Conservation (phyloP, 2,888 invertebrate genomes). For the Diplolepis rosae region DNA sequence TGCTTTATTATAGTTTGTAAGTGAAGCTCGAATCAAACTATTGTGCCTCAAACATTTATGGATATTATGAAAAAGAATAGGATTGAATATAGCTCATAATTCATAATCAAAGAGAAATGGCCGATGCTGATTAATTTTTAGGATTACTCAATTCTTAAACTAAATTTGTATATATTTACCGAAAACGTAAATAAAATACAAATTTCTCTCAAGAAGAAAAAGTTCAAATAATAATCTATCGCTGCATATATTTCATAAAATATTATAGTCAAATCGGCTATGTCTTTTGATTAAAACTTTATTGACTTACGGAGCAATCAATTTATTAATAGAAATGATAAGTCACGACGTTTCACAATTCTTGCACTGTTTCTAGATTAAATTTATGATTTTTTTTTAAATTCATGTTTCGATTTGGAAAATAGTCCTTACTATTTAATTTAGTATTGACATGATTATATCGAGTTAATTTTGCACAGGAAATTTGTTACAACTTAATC, state of each 20-base stretch:
- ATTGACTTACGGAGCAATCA: too few relatives aligned
- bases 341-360: neutral
- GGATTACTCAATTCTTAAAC: neutral
- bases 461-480: too few relatives aligned
- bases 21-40: conserved; percentile 21
- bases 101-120: neutral
- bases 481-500: neutral
- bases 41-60: neutral
- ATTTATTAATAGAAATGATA: too few relatives aligned
- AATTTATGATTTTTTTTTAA: neutral
- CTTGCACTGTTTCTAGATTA: neutral
- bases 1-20: conserved; percentile 9
- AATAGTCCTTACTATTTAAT: too few relatives aligned
- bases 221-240: too few relatives aligned
- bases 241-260: too few relatives aligned
- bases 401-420: neutral
- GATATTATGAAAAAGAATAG: conserved; percentile 3
- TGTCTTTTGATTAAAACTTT: too few relatives aligned
- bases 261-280: too few relatives aligned
- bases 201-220: too few relatives aligned
- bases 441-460: too few relatives aligned
- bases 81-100: neutral
- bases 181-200: too few relatives aligned
- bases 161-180: neutral
- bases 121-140: neutral